Percentiles rank a stretch among this genome's conserved stretches.
Evolutionary conservation across 2,113 vertebrate species (phyloP).

Genomic region (Coturnix japonica): DNA sequence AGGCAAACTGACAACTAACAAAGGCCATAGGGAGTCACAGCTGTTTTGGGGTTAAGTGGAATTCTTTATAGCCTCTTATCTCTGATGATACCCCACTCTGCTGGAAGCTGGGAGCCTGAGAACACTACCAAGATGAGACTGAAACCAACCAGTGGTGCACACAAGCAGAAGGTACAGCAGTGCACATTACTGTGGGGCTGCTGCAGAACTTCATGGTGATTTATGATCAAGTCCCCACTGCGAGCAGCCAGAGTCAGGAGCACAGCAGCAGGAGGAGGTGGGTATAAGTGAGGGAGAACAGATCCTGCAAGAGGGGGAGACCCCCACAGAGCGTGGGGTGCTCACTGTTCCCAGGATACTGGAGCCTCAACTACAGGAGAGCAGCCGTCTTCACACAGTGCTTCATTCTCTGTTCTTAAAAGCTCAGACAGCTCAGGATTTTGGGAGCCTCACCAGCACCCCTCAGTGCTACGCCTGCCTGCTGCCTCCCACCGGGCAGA

Average conservation of each 20-base stretch:
- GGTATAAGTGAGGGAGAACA: background rate
- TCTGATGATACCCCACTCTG: background rate
- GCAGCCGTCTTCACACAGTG: background rate
- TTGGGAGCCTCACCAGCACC: background rate
- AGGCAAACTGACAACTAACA: conserved; percentile 49
- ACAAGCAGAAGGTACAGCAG: background rate
- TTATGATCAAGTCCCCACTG: background rate
- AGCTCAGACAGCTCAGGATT: background rate
- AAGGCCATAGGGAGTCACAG: background rate
- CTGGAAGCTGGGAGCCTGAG: background rate
- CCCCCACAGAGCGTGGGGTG: too few species aligned
- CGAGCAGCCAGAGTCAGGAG: background rate
- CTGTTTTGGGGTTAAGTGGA: background rate
- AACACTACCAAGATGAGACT: background rate
- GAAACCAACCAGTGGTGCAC: background rate
- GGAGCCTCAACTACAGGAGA: background rate
- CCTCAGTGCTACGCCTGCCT: too few species aligned
- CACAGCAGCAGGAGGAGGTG: background rate
- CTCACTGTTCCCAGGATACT: background rate
- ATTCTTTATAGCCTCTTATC: too few species aligned
- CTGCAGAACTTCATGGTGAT: background rate
- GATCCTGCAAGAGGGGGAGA: background rate
- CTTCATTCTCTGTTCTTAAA: background rate
- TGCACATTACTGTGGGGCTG: background rate
- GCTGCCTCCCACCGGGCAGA: background rate